phyloP scores from a whole-genome alignment of 2,888 invertebrate species.

The Barypeithes pellucidus region DNA sequence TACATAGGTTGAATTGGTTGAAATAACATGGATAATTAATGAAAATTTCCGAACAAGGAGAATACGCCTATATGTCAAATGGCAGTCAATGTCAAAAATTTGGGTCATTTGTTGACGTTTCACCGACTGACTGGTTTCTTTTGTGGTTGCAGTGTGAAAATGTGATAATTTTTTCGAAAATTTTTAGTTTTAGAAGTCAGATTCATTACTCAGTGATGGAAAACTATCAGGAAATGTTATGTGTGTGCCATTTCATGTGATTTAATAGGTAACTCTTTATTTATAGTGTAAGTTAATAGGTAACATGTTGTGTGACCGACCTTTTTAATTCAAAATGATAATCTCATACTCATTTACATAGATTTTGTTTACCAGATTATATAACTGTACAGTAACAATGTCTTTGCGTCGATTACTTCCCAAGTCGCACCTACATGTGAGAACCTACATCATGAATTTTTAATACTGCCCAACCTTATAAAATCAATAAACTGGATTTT shows the following conservation, averaged over 20 bases:
- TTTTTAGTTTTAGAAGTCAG: slow-evolving; percentile 4
- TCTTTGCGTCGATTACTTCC: slow-evolving; percentile 19
- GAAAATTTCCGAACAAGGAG: too few relatives aligned
- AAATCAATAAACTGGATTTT: slow-evolving; percentile 26
- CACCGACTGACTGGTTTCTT: slow-evolving; percentile 49
- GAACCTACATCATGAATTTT: slow-evolving; percentile 27
- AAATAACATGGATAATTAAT: too few relatives aligned
- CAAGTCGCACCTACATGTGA: slow-evolving; percentile 19
- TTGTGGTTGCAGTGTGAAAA: slow-evolving; percentile 31
- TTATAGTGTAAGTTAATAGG: background rate
- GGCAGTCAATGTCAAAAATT: slow-evolving; percentile 21
- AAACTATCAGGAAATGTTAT: slow-evolving; percentile 11
- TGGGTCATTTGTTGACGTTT: slow-evolving; percentile 54
- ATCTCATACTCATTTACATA: slow-evolving; percentile 15
- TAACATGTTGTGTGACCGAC: background rate
- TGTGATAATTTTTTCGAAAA: slow-evolving; percentile 41
- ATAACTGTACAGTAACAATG: slow-evolving; percentile 35
- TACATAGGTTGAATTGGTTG: too few relatives aligned
- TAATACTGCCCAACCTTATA: slow-evolving; percentile 19
- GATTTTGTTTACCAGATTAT: slow-evolving; percentile 38
- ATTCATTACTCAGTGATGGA: slow-evolving; percentile 3
- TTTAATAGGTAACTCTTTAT: slow-evolving; percentile 22
- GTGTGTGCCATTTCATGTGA: slow-evolving; percentile 33
- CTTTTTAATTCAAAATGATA: slow-evolving; percentile 5
- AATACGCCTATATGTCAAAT: background rate